phyloP scores from a whole-genome alignment of 2,888 invertebrate species.

The Nineta flava region DNA sequence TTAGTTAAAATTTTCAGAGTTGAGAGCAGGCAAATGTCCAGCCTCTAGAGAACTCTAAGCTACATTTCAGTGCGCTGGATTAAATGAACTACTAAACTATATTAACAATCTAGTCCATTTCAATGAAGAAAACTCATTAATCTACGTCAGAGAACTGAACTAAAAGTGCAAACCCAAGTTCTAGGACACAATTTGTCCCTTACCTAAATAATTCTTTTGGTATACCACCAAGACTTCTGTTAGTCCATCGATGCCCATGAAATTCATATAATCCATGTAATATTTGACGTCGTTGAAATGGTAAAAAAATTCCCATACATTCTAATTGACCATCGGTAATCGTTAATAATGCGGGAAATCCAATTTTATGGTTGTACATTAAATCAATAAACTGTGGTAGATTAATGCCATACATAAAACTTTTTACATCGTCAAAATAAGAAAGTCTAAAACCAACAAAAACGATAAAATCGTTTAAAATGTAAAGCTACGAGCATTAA shows the following conservation, averaged over 20 bases:
- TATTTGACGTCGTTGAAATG: constrained; percentile 40
- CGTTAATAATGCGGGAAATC: constrained; percentile 37
- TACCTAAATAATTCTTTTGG: constrained; percentile 28
- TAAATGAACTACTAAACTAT: too few species aligned
- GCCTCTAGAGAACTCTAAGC: too few species aligned
- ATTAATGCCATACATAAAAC: constrained; percentile 41
- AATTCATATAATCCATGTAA: constrained; percentile 36
- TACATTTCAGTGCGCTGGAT: too few species aligned
- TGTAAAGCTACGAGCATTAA: not conserved
- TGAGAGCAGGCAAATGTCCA: too few species aligned
- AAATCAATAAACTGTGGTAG: constrained; percentile 32
- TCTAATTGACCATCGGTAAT: constrained; percentile 39
- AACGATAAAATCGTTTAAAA: not conserved
- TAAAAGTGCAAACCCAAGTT: too few species aligned
- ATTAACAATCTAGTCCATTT: too few species aligned
- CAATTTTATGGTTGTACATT: constrained; percentile 33
- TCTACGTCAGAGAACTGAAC: too few species aligned
- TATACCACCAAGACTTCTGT: not conserved
- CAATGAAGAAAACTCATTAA: not conserved
- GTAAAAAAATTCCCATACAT: constrained; percentile 38
- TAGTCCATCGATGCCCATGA: constrained; percentile 32
- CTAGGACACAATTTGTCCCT: too few species aligned
- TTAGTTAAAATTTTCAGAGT: too few species aligned
- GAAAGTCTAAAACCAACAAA: constrained; percentile 26
- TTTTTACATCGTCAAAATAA: constrained; percentile 35